Evolutionary conservation across 2,113 vertebrate genomes (phyloP).

Genomic region (Neolamprologus modestus): DNA sequence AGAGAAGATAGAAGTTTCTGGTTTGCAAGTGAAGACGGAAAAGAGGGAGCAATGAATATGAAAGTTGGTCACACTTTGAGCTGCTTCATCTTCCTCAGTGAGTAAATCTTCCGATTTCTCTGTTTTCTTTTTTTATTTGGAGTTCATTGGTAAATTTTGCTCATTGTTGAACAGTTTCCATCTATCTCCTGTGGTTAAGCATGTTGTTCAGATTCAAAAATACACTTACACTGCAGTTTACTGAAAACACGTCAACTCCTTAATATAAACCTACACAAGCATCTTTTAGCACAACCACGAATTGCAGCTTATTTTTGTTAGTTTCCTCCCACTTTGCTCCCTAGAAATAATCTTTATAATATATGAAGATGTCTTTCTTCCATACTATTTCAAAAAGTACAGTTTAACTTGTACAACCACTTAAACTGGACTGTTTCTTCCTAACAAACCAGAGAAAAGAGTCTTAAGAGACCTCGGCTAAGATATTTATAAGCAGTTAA

Average conservation of each 20-base stretch:
- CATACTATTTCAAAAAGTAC: neutral
- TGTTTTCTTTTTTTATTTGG: neutral
- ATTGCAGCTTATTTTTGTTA: neutral
- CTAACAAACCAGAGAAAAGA: neutral
- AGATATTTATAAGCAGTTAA: neutral
- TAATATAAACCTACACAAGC: neutral
- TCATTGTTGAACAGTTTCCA: neutral
- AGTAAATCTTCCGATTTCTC: neutral
- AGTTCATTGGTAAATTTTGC: neutral
- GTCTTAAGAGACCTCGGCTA: neutral
- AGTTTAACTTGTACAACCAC: neutral
- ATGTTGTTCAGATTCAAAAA: neutral
- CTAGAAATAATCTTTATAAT: neutral
- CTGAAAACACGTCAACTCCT: neutral
- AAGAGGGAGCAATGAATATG: neutral
- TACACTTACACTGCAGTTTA: neutral
- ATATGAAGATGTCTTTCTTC: neutral
- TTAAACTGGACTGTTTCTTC: fast-evolving
- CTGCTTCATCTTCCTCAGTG: neutral
- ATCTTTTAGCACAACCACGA: neutral
- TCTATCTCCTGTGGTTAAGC: neutral
- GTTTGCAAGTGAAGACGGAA: neutral
- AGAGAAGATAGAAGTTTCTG: neutral
- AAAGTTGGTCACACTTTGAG: neutral
- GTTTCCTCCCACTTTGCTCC: neutral